Conservation (phyloP, 2,113 vertebrate species). For the Loxodonta africana region DNA sequence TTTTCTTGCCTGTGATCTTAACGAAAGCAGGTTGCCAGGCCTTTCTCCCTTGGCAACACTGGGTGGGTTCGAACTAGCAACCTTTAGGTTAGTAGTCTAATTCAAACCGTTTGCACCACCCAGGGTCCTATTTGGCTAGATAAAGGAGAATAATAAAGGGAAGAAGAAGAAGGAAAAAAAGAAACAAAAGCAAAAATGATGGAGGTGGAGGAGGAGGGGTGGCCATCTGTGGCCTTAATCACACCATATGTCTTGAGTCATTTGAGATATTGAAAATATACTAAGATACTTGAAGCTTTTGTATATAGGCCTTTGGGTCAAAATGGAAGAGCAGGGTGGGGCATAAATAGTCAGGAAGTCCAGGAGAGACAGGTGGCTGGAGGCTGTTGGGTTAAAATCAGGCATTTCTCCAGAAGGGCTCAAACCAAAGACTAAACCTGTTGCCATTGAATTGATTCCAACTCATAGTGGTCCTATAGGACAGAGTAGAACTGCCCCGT, state of each 20-base stretch:
- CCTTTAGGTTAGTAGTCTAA: not conserved
- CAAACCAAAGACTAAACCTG: too few relatives aligned
- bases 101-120: not conserved
- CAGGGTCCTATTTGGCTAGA: not conserved
- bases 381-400: not conserved
- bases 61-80: not conserved
- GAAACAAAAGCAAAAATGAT: not conserved
- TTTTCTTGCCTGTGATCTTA: not conserved
- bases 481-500: too few relatives aligned
- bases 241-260: not conserved
- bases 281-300: not conserved
- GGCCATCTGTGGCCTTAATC: not conserved
- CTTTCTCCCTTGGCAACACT: not conserved
- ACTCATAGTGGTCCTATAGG: too few relatives aligned
- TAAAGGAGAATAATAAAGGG: not conserved
- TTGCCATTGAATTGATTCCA: too few relatives aligned
- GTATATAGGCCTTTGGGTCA: not conserved
- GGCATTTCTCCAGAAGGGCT: not conserved
- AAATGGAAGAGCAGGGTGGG: not conserved
- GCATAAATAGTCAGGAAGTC: not conserved
- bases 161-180: not conserved
- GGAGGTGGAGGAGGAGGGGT: not conserved
- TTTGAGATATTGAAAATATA: not conserved
- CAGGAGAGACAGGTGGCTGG: not conserved
- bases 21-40: not conserved